Conservation (phyloP, 2,888 invertebrate genomes). For the Lycaena phlaeas region DNA sequence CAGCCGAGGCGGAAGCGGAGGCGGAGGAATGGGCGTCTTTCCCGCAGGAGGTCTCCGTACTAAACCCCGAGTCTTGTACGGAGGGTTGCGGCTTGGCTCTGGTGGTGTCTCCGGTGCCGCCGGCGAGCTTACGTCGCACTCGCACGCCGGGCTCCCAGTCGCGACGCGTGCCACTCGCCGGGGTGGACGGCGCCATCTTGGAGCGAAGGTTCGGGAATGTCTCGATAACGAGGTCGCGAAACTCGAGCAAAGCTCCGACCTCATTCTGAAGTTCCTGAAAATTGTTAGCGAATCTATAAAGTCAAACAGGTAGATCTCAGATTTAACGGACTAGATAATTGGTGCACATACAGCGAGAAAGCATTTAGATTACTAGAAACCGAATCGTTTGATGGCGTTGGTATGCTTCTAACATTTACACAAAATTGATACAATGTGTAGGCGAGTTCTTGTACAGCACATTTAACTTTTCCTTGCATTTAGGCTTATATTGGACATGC, state of each 20-base stretch:
- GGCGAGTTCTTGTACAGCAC: too few relatives aligned
- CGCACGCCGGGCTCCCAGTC: constrained; percentile 90
- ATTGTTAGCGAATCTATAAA: background rate
- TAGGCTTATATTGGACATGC: too few relatives aligned
- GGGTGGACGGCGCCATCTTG: constrained; percentile 83
- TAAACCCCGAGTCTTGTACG: constrained; percentile 89
- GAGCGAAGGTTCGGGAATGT: constrained; percentile 92
- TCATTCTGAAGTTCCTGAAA: constrained; percentile 90
- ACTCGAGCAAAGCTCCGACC: constrained; percentile 91
- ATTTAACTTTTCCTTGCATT: too few relatives aligned
- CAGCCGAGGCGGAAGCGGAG: constrained; percentile 68
- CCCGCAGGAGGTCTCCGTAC: constrained; percentile 89
- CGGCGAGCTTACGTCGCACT: constrained; percentile 76
- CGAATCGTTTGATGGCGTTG: too few relatives aligned
- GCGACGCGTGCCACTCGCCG: constrained; percentile 59
- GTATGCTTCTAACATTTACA: too few relatives aligned
- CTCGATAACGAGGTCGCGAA: constrained; percentile 95
- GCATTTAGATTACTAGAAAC: too few relatives aligned
- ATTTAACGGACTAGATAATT: background rate
- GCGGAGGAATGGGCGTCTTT: constrained; percentile 84
- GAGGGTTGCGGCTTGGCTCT: constrained; percentile 75
- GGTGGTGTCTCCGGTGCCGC: constrained; percentile 59
- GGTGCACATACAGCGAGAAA: too few relatives aligned
- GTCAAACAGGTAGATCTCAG: background rate
- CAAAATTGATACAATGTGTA: too few relatives aligned